Conservation (phyloP, 2,797 vertebrate species). For the Chloroceryle inda region DNA sequence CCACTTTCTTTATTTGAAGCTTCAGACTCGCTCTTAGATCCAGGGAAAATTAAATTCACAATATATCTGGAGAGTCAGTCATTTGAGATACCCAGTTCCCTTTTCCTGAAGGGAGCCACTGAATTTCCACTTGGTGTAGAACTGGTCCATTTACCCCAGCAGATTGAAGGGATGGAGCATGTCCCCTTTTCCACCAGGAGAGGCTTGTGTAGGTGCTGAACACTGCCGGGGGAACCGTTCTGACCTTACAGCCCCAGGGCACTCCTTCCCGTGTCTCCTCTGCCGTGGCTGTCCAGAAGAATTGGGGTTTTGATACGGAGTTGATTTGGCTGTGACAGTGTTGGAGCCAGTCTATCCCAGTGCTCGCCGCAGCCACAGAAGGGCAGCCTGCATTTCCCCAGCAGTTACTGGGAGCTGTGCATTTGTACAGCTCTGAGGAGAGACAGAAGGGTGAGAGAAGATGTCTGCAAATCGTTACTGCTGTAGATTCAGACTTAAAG, state of each 20-base stretch:
- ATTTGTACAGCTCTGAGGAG: background rate
- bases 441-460: background rate
- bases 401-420: background rate
- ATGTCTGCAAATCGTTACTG: fast-evolving
- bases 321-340: background rate
- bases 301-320: background rate
- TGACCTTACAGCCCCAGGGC: fast-evolving
- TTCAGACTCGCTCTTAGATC: background rate
- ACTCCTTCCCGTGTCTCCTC: fast-evolving
- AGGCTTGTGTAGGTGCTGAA: fast-evolving
- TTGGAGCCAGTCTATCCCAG: background rate
- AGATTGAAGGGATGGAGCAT: background rate
- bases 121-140: background rate
- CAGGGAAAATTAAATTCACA: background rate
- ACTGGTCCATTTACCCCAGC: background rate
- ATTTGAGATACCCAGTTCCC: background rate
- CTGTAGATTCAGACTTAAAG: fast-evolving
- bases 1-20: background rate
- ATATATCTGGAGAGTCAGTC: fast-evolving
- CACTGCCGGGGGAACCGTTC: background rate
- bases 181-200: background rate
- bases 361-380: background rate
- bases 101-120: background rate
- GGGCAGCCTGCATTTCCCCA: fast-evolving
- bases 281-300: background rate